phyloP scores from a whole-genome alignment of 2,888 invertebrate genomes.

The Formica aserva region DNA sequence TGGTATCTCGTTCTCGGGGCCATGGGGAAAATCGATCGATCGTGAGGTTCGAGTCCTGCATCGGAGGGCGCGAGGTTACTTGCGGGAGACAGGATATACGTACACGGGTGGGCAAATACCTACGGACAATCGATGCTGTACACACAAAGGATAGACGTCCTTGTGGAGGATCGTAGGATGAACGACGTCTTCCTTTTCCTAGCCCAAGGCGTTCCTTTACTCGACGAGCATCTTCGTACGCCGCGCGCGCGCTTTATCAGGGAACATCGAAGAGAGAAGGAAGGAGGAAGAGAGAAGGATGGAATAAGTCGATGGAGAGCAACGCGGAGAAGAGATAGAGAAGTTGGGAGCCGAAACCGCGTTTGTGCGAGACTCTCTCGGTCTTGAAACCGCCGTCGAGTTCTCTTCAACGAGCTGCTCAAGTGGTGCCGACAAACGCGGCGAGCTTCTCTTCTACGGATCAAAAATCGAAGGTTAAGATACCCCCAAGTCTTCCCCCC shows the following conservation, averaged over 20 bases:
- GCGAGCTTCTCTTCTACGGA: conserved; percentile 51
- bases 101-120: conserved; percentile 43
- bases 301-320: conserved; percentile 41
- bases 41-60: conserved; percentile 33
- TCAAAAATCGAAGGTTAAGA: conserved; percentile 65
- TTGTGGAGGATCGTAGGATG: conserved; percentile 20
- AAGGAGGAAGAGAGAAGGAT: conserved; percentile 17
- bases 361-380: conserved; percentile 61
- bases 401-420: conserved; percentile 54
- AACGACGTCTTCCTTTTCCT: conserved; percentile 60
- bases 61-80: conserved; percentile 49
- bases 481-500: conserved; percentile 27
- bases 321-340: conserved; percentile 44
- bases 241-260: conserved; percentile 55
- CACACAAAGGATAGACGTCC: conserved; percentile 44
- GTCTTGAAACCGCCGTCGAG: conserved; percentile 49
- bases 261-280: conserved; percentile 33
- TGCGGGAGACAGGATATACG: conserved; percentile 51
- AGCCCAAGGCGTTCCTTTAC: conserved; percentile 48
- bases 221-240: conserved; percentile 47
- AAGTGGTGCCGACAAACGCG: conserved; percentile 68
- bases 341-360: conserved; percentile 46
- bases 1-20: conserved; percentile 55
- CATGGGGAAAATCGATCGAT: conserved; percentile 65
- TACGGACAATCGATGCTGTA: conserved; percentile 18